phyloP scores from a whole-genome alignment of 1,140 invertebrate genomes.

The Hetaerina americana region DNA sequence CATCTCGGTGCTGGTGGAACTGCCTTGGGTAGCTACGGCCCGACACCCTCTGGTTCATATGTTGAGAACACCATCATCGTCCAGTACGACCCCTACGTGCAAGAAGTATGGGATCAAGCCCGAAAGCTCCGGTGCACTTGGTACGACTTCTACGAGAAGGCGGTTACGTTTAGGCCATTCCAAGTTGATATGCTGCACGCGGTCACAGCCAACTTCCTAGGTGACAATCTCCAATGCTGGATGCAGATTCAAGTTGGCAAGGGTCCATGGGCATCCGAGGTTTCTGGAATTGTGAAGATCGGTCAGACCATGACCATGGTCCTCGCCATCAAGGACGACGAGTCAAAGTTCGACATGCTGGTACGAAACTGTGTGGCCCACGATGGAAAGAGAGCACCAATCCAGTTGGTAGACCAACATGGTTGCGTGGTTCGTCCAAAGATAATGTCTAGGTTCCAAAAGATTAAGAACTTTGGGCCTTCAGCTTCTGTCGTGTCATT shows the following conservation, averaged over 20 bases:
- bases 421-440: constrained; percentile 86
- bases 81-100: constrained; percentile 88
- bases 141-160: constrained; percentile 92
- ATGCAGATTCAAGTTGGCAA: constrained; percentile 93
- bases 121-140: constrained; percentile 80
- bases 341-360: constrained; percentile 91
- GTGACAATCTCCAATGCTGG: constrained; percentile 90
- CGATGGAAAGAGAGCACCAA: constrained; percentile 81
- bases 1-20: constrained; percentile 59
- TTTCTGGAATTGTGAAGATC: constrained; percentile 88
- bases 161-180: constrained; percentile 85
- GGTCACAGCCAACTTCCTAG: constrained; percentile 85
- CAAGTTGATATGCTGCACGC: constrained; percentile 89
- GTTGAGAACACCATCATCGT: constrained; percentile 92
- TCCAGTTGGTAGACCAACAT: constrained; percentile 82
- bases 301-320: constrained; percentile 96
- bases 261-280: constrained; percentile 88
- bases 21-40: constrained; percentile 31
- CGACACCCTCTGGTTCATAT: constrained; percentile 77
- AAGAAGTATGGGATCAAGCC: constrained; percentile 68
- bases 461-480: constrained; percentile 90
- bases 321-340: constrained; percentile 85
- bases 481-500: constrained; percentile 87
- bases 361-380: constrained; percentile 89
- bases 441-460: constrained; percentile 86